Conservation (phyloP, 2,797 vertebrate genomes). For the Sphaeramia orbicularis region DNA sequence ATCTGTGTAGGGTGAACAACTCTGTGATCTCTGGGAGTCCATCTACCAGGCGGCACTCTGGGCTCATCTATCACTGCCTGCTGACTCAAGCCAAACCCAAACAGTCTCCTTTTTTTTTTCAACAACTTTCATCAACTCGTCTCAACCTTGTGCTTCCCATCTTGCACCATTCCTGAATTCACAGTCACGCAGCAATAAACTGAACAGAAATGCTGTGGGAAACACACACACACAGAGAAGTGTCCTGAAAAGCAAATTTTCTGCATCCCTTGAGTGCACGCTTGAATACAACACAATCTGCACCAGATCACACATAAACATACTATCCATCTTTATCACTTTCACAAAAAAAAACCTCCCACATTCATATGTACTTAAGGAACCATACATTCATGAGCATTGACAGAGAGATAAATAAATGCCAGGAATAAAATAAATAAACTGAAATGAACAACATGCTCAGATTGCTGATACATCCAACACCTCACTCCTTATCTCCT, state of each 20-base stretch:
- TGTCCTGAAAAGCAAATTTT: slow-evolving; percentile 25
- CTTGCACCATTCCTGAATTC: slow-evolving; percentile 6
- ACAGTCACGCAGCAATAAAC: slow-evolving; percentile 6
- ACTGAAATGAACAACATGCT: slow-evolving; percentile 58
- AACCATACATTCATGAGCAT: slow-evolving; percentile 23
- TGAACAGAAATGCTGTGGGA: slow-evolving; percentile 4
- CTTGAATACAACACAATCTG: slow-evolving; percentile 44
- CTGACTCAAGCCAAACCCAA: slow-evolving; percentile 48
- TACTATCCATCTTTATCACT: slow-evolving; percentile 59
- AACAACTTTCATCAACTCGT: slow-evolving; percentile 35
- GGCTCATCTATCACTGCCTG: slow-evolving; percentile 74
- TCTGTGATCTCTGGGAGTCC: slow-evolving; percentile 61
- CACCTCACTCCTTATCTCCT: slow-evolving; percentile 64
- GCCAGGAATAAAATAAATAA: slow-evolving; percentile 60
- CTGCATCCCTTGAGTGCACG: slow-evolving; percentile 35
- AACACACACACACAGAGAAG: slow-evolving; percentile 15
- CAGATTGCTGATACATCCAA: slow-evolving; percentile 64
- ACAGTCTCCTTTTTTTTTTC: slow-evolving; percentile 22
- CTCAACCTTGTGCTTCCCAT: slow-evolving; percentile 9
- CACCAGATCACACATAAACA: slow-evolving; percentile 55
- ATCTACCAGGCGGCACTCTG: slow-evolving; percentile 42
- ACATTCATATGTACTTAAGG: slow-evolving; percentile 31
- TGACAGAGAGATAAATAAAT: slow-evolving; percentile 60
- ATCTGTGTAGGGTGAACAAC: slow-evolving; percentile 46
- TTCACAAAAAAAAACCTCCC: slow-evolving; percentile 23